Conservation (phyloP, 2,888 invertebrate species). For the Bugula neritina region DNA sequence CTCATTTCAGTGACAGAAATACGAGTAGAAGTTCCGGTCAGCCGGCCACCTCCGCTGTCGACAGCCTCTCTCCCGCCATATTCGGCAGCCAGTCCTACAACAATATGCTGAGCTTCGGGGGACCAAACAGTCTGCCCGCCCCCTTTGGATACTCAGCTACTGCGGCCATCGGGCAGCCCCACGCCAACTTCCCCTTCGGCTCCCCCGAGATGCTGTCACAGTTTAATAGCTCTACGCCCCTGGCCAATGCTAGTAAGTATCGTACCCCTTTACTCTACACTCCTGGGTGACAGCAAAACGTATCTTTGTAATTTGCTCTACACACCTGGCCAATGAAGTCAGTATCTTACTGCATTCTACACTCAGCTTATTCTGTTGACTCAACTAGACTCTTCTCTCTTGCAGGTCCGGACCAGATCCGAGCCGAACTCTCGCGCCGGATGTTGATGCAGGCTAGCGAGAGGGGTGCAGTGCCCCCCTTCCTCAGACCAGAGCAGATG, state of each 20-base stretch:
- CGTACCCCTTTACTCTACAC: not conserved
- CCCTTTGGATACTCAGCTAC: not conserved
- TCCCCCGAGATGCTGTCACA: not conserved
- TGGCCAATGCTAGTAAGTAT: slow-evolving; percentile 11
- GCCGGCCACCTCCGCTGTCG: not conserved
- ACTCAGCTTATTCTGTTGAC: no score
- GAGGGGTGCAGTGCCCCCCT: not conserved
- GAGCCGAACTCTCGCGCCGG: not conserved
- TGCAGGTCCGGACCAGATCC: not conserved
- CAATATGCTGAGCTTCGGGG: slow-evolving; percentile 15
- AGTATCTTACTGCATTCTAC: no score
- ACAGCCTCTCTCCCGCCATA: not conserved
- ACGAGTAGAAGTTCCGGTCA: slow-evolving; percentile 6
- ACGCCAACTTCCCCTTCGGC: slow-evolving; percentile 1
- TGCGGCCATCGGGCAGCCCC: not conserved
- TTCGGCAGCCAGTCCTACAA: not conserved
- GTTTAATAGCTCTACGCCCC: not conserved
- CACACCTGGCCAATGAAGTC: not conserved
- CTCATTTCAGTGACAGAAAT: slow-evolving; percentile 19
- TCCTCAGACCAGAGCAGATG: not conserved
- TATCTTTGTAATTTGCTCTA: no score
- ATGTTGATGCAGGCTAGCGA: slow-evolving; percentile 1
- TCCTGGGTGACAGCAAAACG: no score
- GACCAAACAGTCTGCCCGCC: not conserved
- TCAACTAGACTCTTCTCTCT: no score